A percentile compares a stretch with the other conserved stretches of the same genome.
Evolutionary conservation across 2,797 vertebrate species (phyloP).

Genomic region (Sebastolobus alascanus): DNA sequence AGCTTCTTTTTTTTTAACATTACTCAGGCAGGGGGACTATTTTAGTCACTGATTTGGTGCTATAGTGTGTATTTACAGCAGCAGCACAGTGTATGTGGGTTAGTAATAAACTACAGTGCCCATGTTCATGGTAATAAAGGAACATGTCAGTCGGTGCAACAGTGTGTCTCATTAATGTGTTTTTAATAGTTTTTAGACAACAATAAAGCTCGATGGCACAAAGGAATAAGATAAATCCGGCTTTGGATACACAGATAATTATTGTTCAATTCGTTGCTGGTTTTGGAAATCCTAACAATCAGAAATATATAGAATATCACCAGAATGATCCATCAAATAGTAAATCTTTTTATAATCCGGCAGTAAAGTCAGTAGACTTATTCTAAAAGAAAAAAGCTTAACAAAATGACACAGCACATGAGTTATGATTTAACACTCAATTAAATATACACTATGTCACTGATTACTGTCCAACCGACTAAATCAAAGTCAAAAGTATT

Average conservation of each 20-base stretch:
- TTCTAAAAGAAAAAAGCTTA: background rate
- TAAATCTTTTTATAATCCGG: background rate
- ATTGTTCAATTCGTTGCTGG: background rate
- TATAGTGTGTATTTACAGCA: background rate
- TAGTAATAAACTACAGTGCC: constrained; percentile 1
- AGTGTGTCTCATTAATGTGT: background rate
- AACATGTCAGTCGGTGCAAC: background rate
- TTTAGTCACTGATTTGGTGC: background rate
- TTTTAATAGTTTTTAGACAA: background rate
- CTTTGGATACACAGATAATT: background rate
- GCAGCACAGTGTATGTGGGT: background rate
- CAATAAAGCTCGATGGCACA: background rate
- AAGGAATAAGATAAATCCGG: background rate
- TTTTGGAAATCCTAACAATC: background rate
- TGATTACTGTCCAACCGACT: constrained; percentile 21
- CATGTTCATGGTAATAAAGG: background rate
- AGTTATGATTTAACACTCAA: constrained; percentile 16
- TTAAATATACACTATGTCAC: constrained; percentile 4
- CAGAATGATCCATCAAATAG: background rate
- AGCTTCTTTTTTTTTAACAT: background rate
- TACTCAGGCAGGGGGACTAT: background rate
- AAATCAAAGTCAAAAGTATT: constrained; percentile 24
- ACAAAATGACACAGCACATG: background rate
- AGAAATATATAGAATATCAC: background rate
- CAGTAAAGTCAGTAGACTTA: background rate